phyloP scores from a whole-genome alignment of 2,888 invertebrate genomes.

The Byasa hedistus region DNA sequence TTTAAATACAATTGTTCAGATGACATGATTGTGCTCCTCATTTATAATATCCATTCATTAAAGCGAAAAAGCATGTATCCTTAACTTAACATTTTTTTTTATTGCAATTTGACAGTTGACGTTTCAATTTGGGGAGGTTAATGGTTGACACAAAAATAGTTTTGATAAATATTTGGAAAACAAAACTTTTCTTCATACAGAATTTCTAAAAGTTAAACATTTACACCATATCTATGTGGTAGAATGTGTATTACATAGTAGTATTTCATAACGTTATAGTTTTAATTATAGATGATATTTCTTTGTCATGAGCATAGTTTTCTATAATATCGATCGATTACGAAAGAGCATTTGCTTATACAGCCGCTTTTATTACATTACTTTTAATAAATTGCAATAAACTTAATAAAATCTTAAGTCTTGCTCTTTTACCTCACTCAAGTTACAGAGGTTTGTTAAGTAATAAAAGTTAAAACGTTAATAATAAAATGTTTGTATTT shows the following conservation, averaged over 20 bases:
- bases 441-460: background rate
- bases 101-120: slow-evolving; percentile 53
- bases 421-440: background rate
- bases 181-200: slow-evolving; percentile 50
- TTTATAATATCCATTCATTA: no score
- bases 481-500: slow-evolving; percentile 13
- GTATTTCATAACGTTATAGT: slow-evolving; percentile 30
- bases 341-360: slow-evolving; percentile 66
- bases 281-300: slow-evolving; percentile 43
- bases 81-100: slow-evolving; percentile 17
- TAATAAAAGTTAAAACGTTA: slow-evolving; percentile 9
- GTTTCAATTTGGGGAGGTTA: slow-evolving; percentile 59
- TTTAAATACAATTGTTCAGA: background rate
- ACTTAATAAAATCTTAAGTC: background rate
- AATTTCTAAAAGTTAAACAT: slow-evolving; percentile 42
- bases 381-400: slow-evolving; percentile 4
- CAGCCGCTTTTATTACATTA: slow-evolving; percentile 39
- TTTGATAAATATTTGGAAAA: slow-evolving; percentile 59
- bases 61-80: background rate
- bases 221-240: slow-evolving; percentile 35
- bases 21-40: background rate
- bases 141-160: slow-evolving; percentile 66
- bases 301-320: slow-evolving; percentile 75
- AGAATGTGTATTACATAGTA: slow-evolving; percentile 1
- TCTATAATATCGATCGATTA: slow-evolving; percentile 76